A percentile compares a stretch with the other conserved stretches of the same genome.
These are phyloP conservation scores for Anadara kagoshimensis DNA, from an alignment of 1,140 invertebrate genomes.

Conservation along the genomic window DNA sequence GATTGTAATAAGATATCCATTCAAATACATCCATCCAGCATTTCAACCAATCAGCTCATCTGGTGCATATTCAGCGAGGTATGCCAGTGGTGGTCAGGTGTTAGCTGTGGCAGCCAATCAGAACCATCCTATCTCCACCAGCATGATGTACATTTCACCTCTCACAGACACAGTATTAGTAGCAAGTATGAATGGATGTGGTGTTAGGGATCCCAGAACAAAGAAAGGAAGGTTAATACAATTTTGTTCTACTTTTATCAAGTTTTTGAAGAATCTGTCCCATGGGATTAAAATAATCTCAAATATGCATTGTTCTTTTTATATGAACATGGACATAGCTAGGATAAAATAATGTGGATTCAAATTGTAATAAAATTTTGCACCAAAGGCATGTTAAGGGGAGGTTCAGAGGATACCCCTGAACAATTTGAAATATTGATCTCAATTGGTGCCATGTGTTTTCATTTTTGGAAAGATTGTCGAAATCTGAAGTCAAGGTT, in stretches of 20 bases:
- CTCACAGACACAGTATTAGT: conserved; percentile 63
- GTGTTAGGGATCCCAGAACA: conserved; percentile 46
- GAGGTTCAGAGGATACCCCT: too few relatives aligned
- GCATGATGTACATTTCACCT: conserved; percentile 66
- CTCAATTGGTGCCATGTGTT: too few relatives aligned
- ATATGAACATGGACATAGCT: too few relatives aligned
- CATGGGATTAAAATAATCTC: too few relatives aligned
- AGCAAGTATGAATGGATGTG: conserved; percentile 64
- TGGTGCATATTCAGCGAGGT: conserved; percentile 59
- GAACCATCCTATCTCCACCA: conserved; percentile 55
- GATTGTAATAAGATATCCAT: conserved; percentile 56
- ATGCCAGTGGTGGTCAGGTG: conserved; percentile 66
- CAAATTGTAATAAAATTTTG: too few relatives aligned
- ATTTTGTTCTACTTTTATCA: not conserved
- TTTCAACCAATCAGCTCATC: conserved; percentile 54
- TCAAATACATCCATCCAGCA: conserved; percentile 51
- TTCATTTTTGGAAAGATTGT: too few relatives aligned
- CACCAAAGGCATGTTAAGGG: too few relatives aligned
- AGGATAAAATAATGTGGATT: too few relatives aligned
- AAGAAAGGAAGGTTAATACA: conserved; percentile 58
- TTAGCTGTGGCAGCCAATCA: conserved; percentile 71
- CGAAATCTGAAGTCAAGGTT: too few relatives aligned
- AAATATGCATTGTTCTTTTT: too few relatives aligned
- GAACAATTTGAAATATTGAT: too few relatives aligned
- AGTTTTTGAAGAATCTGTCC: too few relatives aligned